phyloP scores from a whole-genome alignment of 2,888 invertebrate genomes.

The Tipula lateralis region DNA sequence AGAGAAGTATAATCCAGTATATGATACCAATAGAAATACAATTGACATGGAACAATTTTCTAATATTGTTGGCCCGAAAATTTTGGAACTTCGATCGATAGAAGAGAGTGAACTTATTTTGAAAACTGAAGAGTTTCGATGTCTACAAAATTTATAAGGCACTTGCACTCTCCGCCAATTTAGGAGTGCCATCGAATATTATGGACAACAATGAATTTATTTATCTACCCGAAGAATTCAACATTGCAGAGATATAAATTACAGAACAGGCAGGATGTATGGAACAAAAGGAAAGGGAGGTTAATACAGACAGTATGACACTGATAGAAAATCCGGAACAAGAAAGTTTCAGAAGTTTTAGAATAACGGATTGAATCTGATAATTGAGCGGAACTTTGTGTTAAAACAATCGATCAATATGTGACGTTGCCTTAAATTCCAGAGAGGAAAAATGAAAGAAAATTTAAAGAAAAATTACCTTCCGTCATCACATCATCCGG shows the following conservation, averaged over 20 bases:
- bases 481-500: neutral
- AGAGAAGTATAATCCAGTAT: no score
- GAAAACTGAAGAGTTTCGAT: neutral
- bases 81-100: neutral
- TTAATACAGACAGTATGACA: no score
- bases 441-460: neutral
- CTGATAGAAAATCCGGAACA: no score
- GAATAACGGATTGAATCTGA: no score
- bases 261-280: no score
- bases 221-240: neutral
- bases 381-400: no score
- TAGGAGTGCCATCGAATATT: no score
- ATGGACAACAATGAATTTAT: neutral
- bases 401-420: no score
- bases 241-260: no score
- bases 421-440: neutral
- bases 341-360: neutral
- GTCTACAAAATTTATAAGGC: neutral
- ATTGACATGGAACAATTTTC: neutral
- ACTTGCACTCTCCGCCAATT: neutral
- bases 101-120: no score
- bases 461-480: neutral
- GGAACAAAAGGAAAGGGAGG: no score
- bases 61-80: no score
- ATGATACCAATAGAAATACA: neutral